Evolutionary conservation across 2,888 invertebrate species (phyloP).

Genomic region (Caenorhabditis japonica): DNA sequence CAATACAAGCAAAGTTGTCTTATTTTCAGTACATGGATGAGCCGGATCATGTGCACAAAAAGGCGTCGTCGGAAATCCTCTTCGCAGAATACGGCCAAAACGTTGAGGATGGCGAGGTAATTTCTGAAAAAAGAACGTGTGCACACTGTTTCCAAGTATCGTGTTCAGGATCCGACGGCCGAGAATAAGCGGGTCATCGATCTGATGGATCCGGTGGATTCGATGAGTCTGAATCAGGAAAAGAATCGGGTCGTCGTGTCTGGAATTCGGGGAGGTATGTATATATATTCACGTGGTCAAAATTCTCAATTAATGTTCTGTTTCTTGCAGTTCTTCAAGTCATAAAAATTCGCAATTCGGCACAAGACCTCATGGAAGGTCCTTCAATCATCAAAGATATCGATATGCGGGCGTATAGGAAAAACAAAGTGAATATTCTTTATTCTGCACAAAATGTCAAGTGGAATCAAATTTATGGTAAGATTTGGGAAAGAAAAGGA

Average conservation of each 20-base stretch:
- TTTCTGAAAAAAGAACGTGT: background rate
- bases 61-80: slow-evolving; percentile 40
- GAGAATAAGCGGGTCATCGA: slow-evolving; percentile 49
- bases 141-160: background rate
- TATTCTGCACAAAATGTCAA: slow-evolving; percentile 59
- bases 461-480: slow-evolving; percentile 62
- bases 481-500: too few relatives aligned
- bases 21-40: slow-evolving; percentile 40
- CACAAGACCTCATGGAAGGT: slow-evolving; percentile 10
- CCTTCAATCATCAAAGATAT: slow-evolving; percentile 38
- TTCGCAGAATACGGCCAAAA: slow-evolving; percentile 38
- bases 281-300: too few relatives aligned
- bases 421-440: slow-evolving; percentile 49
- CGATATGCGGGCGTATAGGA: slow-evolving; percentile 50
- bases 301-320: too few relatives aligned
- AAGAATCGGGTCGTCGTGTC: slow-evolving; percentile 52
- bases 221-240: slow-evolving; percentile 53
- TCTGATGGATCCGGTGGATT: slow-evolving; percentile 61
- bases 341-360: slow-evolving; percentile 22
- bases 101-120: slow-evolving; percentile 41
- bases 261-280: slow-evolving; percentile 58
- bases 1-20: background rate
- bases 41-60: slow-evolving; percentile 33
- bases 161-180: slow-evolving; percentile 40
- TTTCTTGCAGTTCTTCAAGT: slow-evolving; percentile 58